These are phyloP conservation scores for Grammomys surdaster DNA, from an alignment of 2,113 vertebrate species.

Conservation along the genomic window DNA sequence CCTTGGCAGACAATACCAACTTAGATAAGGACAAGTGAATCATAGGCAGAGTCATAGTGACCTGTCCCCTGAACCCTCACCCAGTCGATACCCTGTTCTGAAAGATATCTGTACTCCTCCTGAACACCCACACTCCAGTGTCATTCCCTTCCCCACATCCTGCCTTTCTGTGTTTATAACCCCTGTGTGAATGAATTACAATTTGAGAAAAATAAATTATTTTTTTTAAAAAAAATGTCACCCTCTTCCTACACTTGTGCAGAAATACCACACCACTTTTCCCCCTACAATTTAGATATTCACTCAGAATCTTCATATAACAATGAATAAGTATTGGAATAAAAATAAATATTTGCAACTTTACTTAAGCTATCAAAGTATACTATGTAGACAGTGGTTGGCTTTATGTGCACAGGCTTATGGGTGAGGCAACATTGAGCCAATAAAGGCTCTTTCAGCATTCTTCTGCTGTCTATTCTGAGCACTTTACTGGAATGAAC, in stretches of 20 bases:
- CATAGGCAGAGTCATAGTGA: too few relatives aligned
- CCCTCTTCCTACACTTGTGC: neutral
- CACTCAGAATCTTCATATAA: neutral
- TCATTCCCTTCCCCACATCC: too few relatives aligned
- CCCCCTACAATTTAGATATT: neutral
- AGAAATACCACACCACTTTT: neutral
- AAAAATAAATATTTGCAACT: neutral
- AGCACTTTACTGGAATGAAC: neutral
- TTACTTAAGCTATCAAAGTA: neutral
- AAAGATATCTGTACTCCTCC: too few relatives aligned
- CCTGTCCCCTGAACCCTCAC: too few relatives aligned
- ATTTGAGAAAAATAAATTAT: too few relatives aligned
- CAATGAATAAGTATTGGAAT: neutral
- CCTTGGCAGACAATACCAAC: too few relatives aligned
- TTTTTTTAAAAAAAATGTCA: neutral
- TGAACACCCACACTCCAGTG: too few relatives aligned
- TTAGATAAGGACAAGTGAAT: too few relatives aligned
- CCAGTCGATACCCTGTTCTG: too few relatives aligned
- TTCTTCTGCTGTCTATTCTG: neutral
- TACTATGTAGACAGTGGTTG: neutral
- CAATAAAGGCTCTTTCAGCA: neutral
- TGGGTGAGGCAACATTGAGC: neutral
- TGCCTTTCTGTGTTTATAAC: too few relatives aligned
- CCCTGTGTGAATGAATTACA: too few relatives aligned
- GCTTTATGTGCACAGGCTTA: neutral